Conservation (phyloP, 2,113 vertebrate genomes). For the Eudorcas thomsonii region DNA sequence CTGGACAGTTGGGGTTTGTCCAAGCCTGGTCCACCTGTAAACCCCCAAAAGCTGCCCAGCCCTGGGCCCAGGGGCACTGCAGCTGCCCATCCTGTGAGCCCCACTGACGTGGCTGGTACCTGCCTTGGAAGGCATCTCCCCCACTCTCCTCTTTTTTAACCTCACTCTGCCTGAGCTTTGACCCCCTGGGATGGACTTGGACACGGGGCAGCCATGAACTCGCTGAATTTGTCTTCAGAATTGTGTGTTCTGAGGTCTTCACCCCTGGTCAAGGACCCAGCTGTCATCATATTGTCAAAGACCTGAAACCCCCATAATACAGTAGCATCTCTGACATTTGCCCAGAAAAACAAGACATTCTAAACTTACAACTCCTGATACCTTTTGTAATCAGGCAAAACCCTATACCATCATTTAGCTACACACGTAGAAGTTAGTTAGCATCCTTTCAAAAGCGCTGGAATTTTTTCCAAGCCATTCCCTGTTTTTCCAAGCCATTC, state of each 20-base stretch:
- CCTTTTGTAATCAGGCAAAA: not conserved
- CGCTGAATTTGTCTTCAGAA: not conserved
- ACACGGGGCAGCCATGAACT: not conserved
- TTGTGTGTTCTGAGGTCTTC: not conserved
- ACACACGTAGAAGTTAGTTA: not conserved
- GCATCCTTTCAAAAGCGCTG: not conserved
- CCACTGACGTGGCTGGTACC: not conserved
- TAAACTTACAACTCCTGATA: not conserved
- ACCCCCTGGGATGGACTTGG: not conserved
- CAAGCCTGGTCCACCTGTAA: not conserved
- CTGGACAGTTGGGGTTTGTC: not conserved
- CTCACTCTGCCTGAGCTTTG: not conserved
- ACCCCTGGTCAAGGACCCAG: not conserved
- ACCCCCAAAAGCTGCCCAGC: not conserved
- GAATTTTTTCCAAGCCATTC: not conserved
- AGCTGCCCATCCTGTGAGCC: not conserved
- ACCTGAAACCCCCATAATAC: not conserved
- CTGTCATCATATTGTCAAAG: not conserved
- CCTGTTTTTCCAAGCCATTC: not conserved
- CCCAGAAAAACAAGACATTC: not conserved
- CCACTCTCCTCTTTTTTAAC: no score
- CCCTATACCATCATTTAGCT: not conserved
- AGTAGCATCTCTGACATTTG: not conserved
- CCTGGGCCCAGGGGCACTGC: accelerated
- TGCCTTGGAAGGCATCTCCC: not conserved